These are phyloP conservation scores for Drosophila nr. fundita DNA, from an alignment of 2,888 invertebrate genomes.

Conservation along the genomic window DNA sequence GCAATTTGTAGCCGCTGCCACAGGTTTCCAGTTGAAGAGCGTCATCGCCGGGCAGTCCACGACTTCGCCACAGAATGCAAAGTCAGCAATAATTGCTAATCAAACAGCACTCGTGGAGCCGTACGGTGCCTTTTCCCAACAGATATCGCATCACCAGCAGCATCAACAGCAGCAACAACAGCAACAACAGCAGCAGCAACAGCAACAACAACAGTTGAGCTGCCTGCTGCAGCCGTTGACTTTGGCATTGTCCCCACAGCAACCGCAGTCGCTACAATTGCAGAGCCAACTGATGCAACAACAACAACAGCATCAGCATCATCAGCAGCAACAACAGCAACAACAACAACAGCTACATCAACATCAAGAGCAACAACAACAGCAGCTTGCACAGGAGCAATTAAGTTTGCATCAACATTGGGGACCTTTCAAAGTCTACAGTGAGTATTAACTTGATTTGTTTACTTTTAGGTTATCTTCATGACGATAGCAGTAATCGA, in stretches of 20 bases:
- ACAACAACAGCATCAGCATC: slow-evolving; percentile 69
- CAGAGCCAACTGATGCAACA: slow-evolving; percentile 77
- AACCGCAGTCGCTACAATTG: slow-evolving; percentile 77
- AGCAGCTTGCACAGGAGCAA: slow-evolving; percentile 78
- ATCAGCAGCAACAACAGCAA: slow-evolving; percentile 59
- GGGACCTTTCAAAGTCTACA: slow-evolving; percentile 85
- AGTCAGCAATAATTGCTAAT: slow-evolving; percentile 82
- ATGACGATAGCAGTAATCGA: slow-evolving; percentile 6
- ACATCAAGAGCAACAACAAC: slow-evolving; percentile 71
- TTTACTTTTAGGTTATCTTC: slow-evolving; percentile 8
- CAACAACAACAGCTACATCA: slow-evolving; percentile 69
- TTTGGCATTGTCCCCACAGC: slow-evolving; percentile 80
- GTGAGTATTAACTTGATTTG: slow-evolving; percentile 81
- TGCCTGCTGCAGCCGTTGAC: slow-evolving; percentile 77
- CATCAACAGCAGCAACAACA: slow-evolving; percentile 66
- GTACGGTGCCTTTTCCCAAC: slow-evolving; percentile 62
- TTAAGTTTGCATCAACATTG: slow-evolving; percentile 82
- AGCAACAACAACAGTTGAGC: slow-evolving; percentile 55
- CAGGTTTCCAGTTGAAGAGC: slow-evolving; percentile 79
- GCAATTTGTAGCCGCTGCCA: slow-evolving; percentile 72
- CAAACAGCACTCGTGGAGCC: slow-evolving; percentile 72
- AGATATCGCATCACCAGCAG: slow-evolving; percentile 61
- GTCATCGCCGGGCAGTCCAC: slow-evolving; percentile 74
- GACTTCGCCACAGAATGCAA: slow-evolving; percentile 79
- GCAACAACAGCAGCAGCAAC: slow-evolving; percentile 62